Conservation (phyloP, 1,140 invertebrate species). For the Eueides isabella region DNA sequence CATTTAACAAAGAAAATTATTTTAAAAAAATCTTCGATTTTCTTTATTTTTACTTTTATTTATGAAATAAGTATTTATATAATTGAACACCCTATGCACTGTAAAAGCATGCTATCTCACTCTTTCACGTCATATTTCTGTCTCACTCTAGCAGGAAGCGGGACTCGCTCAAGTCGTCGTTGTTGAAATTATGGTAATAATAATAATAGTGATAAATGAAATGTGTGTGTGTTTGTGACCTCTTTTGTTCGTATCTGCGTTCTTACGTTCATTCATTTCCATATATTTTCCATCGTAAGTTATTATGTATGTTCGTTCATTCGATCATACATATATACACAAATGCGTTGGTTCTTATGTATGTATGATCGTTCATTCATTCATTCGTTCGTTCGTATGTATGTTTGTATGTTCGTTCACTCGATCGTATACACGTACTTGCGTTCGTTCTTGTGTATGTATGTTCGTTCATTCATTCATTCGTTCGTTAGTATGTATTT, state of each 20-base stretch:
- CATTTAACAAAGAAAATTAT: no score
- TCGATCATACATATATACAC: no score
- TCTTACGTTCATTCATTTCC: not conserved
- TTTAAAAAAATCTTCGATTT: no score
- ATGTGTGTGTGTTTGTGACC: conserved; percentile 43
- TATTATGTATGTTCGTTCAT: not conserved
- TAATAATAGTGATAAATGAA: conserved; percentile 54
- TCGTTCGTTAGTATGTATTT: no score
- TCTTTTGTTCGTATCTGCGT: not conserved
- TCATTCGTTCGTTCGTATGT: not conserved
- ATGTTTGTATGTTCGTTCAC: not conserved
- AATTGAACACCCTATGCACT: not conserved
- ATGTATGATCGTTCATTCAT: no score
- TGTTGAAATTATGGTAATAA: conserved; percentile 58
- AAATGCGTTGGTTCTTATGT: no score
- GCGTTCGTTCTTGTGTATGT: no score
- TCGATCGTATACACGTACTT: no score
- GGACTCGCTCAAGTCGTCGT: conserved; percentile 56
- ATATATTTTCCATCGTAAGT: not conserved
- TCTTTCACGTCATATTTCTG: conserved; percentile 29
- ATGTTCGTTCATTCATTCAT: no score
- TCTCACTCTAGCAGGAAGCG: conserved; percentile 53
- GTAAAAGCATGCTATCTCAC: not conserved
- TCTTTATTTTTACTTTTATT: no score
- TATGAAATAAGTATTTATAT: not conserved